Evolutionary conservation across 2,888 invertebrate species (phyloP), one percentile per base, ranked within the genome.

Genomic region (Andricus quercusramuli): DNA sequence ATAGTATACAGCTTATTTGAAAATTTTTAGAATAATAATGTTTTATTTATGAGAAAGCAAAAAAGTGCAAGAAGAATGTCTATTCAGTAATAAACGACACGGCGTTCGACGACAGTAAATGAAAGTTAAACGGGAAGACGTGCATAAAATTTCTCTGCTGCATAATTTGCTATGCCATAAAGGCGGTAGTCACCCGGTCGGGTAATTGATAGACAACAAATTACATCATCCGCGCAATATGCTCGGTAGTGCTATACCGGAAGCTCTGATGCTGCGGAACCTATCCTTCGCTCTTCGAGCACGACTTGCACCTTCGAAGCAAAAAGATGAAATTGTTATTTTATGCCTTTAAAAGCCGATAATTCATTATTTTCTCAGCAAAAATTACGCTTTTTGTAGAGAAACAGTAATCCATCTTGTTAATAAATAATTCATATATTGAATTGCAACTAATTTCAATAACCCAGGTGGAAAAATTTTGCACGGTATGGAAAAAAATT

Each of bases 131-230:
- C 22, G 25, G 41, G 22, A 68, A 8, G 47, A 68, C 15, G 47
- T 68, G 47, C 17, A 68, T 68, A 68, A 47, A 47, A 47, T 68
- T 29, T 41, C 25, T 17, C 41, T 15, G 68, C 20, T 68, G 47
- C 47, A 68, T 68, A 68, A 68, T 68, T 29, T 68, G 17, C 29
- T 1, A 70, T 11, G 70, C 51, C 29, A 20, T 47, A 20, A 70
- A 47, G 47, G n/a, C 44, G 47, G 29, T 51, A 70, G 47, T 47
- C 29, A 70, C 29, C 29, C 29, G 47, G 47, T 68, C 37, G 29
- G 3, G 41, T 79, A 25, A 79, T 74, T 64, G 64, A 79, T 74
- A 32, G 74, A 64, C 64, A 79, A 74, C 47, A 64, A 79, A 64
- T 62, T 79, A 74, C 47, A 51, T 41, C 59, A 70, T 44, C 47